Evolutionary conservation across 1,140 invertebrate species (phyloP).

Genomic region (Augochlora pura): DNA sequence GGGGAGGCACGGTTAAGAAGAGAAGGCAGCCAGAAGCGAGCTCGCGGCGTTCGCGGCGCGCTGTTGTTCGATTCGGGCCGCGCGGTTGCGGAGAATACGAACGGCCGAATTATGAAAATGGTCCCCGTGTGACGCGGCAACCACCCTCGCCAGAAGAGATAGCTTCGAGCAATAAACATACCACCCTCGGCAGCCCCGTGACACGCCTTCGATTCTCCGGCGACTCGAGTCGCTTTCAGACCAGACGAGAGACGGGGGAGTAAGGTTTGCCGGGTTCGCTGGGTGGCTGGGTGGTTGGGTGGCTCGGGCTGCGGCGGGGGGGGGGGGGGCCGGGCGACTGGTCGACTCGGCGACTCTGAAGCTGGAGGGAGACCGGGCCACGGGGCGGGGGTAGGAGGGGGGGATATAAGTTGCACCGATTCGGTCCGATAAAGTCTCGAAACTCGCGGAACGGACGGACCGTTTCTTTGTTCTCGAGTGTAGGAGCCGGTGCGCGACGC

Average conservation of each 20-base stretch:
- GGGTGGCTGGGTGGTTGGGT: slow-evolving; percentile 18
- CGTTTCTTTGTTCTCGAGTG: slow-evolving; percentile 8
- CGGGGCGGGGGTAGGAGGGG: slow-evolving; percentile 9
- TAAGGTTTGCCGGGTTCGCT: slow-evolving; percentile 12
- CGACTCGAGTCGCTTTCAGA: slow-evolving; percentile 53
- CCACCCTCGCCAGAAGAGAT: slow-evolving; percentile 77
- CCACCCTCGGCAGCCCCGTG: slow-evolving; percentile 53
- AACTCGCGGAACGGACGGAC: slow-evolving; percentile 17
- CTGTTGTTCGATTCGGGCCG: slow-evolving; percentile 79
- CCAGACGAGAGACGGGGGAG: slow-evolving; percentile 15
- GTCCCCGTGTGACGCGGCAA: slow-evolving; percentile 78
- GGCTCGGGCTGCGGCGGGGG: too few species aligned
- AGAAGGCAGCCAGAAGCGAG: slow-evolving; percentile 41
- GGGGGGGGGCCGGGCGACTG: too few species aligned
- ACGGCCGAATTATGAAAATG: slow-evolving; percentile 83
- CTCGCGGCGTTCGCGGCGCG: slow-evolving; percentile 61
- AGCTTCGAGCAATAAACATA: slow-evolving; percentile 80
- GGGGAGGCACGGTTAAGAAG: slow-evolving; percentile 25
- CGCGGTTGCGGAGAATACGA: slow-evolving; percentile 80
- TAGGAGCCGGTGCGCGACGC: neutral
- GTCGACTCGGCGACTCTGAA: too few species aligned
- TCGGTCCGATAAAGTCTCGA: slow-evolving; percentile 24
- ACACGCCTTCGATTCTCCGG: slow-evolving; percentile 38
- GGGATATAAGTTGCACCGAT: slow-evolving; percentile 26
- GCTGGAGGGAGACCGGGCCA: neutral